phyloP scores from a whole-genome alignment of 2,113 vertebrate species.

The Perognathus longimembris region DNA sequence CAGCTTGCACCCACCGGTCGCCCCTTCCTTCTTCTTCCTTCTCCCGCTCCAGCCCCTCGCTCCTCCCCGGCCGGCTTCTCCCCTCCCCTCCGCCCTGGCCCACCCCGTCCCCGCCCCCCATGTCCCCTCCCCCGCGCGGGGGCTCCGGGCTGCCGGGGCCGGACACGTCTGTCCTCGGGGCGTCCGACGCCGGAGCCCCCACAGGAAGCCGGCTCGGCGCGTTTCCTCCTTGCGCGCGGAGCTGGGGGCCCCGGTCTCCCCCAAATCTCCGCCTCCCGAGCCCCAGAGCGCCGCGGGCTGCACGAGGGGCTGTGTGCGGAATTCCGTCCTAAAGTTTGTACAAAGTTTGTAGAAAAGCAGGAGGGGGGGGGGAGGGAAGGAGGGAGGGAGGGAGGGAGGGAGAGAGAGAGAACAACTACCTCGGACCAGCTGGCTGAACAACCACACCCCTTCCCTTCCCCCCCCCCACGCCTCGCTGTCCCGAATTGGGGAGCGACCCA shows the following conservation, averaged over 20 bases:
- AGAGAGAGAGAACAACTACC: too few species aligned
- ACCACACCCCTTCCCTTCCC: too few species aligned
- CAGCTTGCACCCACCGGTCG: slow-evolving; percentile 44
- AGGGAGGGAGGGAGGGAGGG: too few species aligned
- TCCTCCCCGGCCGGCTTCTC: slow-evolving; percentile 31
- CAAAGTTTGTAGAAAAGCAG: slow-evolving; percentile 59
- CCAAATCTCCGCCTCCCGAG: slow-evolving; percentile 51
- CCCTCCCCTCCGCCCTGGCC: slow-evolving; percentile 10
- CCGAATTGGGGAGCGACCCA: neutral
- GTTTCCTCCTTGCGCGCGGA: slow-evolving; percentile 64
- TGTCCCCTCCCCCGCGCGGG: slow-evolving; percentile 54
- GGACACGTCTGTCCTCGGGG: slow-evolving; percentile 79
- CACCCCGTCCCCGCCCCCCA: slow-evolving; percentile 69
- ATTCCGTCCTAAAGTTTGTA: slow-evolving; percentile 49
- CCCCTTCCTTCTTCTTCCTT: slow-evolving; percentile 62
- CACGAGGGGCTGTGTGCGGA: neutral
- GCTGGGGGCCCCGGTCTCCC: slow-evolving; percentile 45
- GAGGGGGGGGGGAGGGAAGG: neutral
- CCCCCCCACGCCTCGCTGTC: neutral
- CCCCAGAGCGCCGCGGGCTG: slow-evolving; percentile 10
- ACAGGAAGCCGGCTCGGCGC: slow-evolving; percentile 73
- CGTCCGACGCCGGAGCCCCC: slow-evolving; percentile 69
- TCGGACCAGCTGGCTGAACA: neutral
- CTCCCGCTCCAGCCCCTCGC: slow-evolving; percentile 50
- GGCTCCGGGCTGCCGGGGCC: slow-evolving; percentile 23